Percentiles rank a stretch among this genome's conserved stretches.
These are phyloP conservation scores for Octomys mimax DNA, from an alignment of 2,797 vertebrate genomes.

Conservation along the genomic window DNA sequence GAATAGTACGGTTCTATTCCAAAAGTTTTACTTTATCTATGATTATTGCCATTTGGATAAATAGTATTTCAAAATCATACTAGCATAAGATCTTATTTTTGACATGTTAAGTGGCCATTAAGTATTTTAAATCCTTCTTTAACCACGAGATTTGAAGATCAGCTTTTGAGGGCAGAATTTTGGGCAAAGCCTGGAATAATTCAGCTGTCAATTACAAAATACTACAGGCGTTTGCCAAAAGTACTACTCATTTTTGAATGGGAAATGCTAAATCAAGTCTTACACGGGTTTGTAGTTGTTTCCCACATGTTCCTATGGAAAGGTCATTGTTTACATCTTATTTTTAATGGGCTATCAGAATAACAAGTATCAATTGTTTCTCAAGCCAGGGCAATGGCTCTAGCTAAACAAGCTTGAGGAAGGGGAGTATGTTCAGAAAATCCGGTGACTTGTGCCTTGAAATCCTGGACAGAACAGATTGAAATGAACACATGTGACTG, in stretches of 20 bases:
- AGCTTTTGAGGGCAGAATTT: constrained; percentile 54
- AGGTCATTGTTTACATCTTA: constrained; percentile 57
- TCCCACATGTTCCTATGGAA: constrained; percentile 35
- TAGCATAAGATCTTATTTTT: constrained; percentile 70
- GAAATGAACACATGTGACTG: background rate
- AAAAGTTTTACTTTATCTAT: constrained; percentile 19
- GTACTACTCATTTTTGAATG: constrained; percentile 61
- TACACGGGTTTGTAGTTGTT: constrained; percentile 58
- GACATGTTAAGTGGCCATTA: constrained; percentile 24
- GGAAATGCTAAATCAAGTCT: constrained; percentile 65
- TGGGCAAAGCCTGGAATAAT: constrained; percentile 59
- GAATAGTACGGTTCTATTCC: background rate
- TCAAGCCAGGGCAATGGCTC: background rate
- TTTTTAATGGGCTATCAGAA: constrained; percentile 60
- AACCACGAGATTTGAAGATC: constrained; percentile 62
- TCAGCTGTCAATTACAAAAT: constrained; percentile 65
- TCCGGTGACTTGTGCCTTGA: background rate
- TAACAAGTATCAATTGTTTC: constrained; percentile 61
- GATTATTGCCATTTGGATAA: background rate
- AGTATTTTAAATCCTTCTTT: constrained; percentile 56
- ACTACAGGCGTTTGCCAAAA: constrained; percentile 37
- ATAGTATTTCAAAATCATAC: constrained; percentile 82
- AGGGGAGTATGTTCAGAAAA: constrained; percentile 1
- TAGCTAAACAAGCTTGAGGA: constrained; percentile 34
- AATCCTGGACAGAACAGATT: background rate